Base-by-base conservation (phyloP, 2,113 vertebrate genomes). In the Myiagra hebetior region DNA sequence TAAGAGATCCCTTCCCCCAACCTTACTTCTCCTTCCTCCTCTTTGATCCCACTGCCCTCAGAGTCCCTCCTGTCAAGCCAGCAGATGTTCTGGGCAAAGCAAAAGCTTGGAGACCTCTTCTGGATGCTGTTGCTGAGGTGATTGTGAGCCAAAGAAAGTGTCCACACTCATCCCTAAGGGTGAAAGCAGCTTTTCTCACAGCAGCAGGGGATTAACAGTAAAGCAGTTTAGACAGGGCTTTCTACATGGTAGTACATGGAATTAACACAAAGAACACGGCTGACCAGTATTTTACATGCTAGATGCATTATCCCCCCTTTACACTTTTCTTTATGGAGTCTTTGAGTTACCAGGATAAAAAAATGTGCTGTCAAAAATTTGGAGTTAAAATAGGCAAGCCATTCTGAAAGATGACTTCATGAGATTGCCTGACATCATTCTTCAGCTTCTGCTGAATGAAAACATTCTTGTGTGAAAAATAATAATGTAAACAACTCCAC, bases 231-330 rank as follows among this genome's bases (percentile, higher is more conserved):
- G 50, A 47, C 8, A 9, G 33, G 41, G 41, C 23, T 92, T 93
- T 62, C 57, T 50, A 73, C 68, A 31, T 18, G 3, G 13, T 42
- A 67, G 27, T 50, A 63, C 35, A 55, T 10, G 47, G 59, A 74
- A 90, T 90, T 86, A 80, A 46, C 64, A 84, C 6, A 77, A 63
- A 47, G 0, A 0, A 37, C 0, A 3, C 27, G 30, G 27, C 13
- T 68, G 85, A 76, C 16, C 27, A 27, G 35, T 24, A 80, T 79
- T 76, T 76, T 35, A 56, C 39, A 64, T 44, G 33, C 18, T 27
- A 20, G 27, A 35, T 64, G 13, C 21, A 26, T 76, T 35, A 91
- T 64, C 13, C 19, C 33, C 52, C 11, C 30, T 47, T 68, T 35
- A 39, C 2, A 13, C 26, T 76, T 72, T 72, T 59, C 57, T 85